A percentile compares a stretch with the other conserved stretches of the same genome.
Conservation (phyloP, 2,888 invertebrate genomes). For the Brachynemurus nebulosus region DNA sequence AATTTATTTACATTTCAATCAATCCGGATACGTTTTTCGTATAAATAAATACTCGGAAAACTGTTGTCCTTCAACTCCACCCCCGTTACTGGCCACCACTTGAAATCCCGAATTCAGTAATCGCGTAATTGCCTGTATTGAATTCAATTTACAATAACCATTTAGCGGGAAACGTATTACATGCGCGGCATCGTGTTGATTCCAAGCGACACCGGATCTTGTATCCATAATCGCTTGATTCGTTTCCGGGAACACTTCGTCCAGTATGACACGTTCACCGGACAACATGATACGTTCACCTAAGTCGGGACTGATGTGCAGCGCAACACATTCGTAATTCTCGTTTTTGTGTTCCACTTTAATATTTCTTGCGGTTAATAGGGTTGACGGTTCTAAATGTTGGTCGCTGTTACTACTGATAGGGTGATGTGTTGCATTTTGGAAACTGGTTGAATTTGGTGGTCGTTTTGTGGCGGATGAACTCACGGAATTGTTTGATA, state of each 20-base stretch:
- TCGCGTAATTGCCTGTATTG: conserved; percentile 75
- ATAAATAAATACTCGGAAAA: conserved; percentile 80
- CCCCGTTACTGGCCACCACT: conserved; percentile 71
- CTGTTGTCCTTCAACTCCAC: conserved; percentile 78
- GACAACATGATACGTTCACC: conserved; percentile 72
- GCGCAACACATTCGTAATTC: conserved; percentile 61
- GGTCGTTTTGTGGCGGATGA: conserved; percentile 6
- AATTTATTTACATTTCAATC: too few relatives aligned
- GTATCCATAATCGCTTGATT: conserved; percentile 68
- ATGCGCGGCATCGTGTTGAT: conserved; percentile 65
- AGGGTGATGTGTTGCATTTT: conserved; percentile 16
- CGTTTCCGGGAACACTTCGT: conserved; percentile 64
- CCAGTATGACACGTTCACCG: conserved; percentile 60
- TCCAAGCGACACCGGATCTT: conserved; percentile 66
- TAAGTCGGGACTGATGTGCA: conserved; percentile 67
- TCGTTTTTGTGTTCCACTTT: conserved; percentile 26
- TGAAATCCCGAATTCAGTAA: conserved; percentile 64
- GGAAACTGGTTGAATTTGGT: conserved; percentile 10
- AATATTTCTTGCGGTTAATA: conserved; percentile 20
- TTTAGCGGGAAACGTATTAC: conserved; percentile 76
- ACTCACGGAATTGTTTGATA: conserved; percentile 17
- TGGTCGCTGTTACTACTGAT: conserved; percentile 9
- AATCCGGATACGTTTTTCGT: conserved; percentile 33
- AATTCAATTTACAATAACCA: conserved; percentile 79
- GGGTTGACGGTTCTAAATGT: conserved; percentile 13